phyloP scores from a whole-genome alignment of 1,140 invertebrate genomes.

The Potamilus streckersoni region DNA sequence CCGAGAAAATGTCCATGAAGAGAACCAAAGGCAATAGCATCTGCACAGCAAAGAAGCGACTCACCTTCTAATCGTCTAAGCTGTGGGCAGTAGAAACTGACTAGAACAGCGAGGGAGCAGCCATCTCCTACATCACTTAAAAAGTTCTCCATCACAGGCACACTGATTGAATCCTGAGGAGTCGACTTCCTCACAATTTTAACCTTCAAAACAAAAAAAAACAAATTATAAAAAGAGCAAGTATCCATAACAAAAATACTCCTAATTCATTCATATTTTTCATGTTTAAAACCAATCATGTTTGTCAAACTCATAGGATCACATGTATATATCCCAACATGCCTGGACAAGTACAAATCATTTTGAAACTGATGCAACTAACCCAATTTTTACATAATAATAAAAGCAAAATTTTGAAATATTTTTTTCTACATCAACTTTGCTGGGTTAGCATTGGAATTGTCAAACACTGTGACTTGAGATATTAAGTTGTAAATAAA shows the following conservation, averaged over 20 bases:
- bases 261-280: slow-evolving; percentile 3
- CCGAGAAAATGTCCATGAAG: slow-evolving; percentile 71
- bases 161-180: slow-evolving; percentile 22
- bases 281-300: neutral
- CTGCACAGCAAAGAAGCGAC: neutral
- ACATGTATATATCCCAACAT: too few relatives aligned
- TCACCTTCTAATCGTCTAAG: slow-evolving; percentile 79
- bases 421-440: too few relatives aligned
- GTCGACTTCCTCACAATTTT: slow-evolving; percentile 34
- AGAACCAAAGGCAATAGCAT: neutral
- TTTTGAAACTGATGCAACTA: too few relatives aligned
- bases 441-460: too few relatives aligned
- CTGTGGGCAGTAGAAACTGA: slow-evolving; percentile 94
- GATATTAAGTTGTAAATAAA: too few relatives aligned
- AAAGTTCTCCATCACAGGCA: slow-evolving; percentile 73
- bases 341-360: too few relatives aligned
- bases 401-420: too few relatives aligned
- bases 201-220: slow-evolving; percentile 30
- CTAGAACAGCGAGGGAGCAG: slow-evolving; percentile 86
- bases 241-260: neutral
- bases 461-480: too few relatives aligned
- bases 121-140: slow-evolving; percentile 89
- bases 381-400: too few relatives aligned
- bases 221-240: neutral
- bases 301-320: neutral